phyloP scores from a whole-genome alignment of 2,888 invertebrate genomes.

The Clitarchus hookeri region DNA sequence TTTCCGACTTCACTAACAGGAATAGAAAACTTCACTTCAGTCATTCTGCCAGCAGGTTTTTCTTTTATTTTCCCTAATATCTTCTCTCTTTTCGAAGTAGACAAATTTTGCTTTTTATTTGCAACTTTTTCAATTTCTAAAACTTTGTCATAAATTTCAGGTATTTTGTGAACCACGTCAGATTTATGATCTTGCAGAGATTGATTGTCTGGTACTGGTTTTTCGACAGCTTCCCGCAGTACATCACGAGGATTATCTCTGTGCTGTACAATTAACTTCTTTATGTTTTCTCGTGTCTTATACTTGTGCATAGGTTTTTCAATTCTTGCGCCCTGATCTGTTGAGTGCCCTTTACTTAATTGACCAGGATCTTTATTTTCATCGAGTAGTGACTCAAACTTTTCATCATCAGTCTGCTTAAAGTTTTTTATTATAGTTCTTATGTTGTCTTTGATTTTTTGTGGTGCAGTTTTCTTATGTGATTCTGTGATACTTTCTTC shows the following conservation, averaged over 20 bases:
- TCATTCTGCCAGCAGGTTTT: not conserved
- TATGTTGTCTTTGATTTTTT: not conserved
- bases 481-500: not conserved
- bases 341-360: not conserved
- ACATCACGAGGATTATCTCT: not conserved
- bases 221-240: not conserved
- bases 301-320: not conserved
- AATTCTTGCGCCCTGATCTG: not conserved
- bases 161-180: not conserved
- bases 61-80: not conserved
- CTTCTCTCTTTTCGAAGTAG: not conserved
- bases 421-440: not conserved
- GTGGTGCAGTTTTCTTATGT: not conserved
- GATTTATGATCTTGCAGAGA: not conserved
- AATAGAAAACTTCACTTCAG: not conserved
- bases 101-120: not conserved
- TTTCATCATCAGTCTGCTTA: not conserved
- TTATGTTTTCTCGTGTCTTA: not conserved
- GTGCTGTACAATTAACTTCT: not conserved
- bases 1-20: not conserved
- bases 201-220: not conserved
- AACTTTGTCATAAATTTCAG: not conserved
- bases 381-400: not conserved
- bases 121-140: not conserved
- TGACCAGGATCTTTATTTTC: not conserved